phyloP scores from a whole-genome alignment of 1,140 invertebrate genomes.

The Euwallacea similis region DNA sequence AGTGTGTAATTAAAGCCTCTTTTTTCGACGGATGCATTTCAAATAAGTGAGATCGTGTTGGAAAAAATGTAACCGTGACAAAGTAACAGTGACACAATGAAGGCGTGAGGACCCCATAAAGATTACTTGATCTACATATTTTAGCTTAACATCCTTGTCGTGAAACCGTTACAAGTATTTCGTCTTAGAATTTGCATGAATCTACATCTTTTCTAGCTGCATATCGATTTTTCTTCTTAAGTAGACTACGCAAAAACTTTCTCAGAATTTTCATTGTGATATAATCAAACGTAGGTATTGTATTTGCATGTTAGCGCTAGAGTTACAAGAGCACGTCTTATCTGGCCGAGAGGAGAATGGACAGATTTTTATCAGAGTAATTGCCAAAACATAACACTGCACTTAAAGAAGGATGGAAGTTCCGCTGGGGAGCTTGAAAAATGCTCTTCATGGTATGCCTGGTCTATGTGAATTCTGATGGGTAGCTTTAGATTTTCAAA shows the following conservation, averaged over 20 bases:
- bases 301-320: not conserved
- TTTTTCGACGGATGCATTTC: constrained; percentile 29
- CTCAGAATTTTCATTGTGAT: constrained; percentile 14
- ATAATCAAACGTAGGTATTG: not conserved
- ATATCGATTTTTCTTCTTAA: not conserved
- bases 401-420: not conserved
- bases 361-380: constrained; percentile 12
- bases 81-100: constrained; percentile 36
- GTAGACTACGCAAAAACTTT: constrained; percentile 3
- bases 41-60: constrained; percentile 36
- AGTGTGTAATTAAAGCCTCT: constrained; percentile 25
- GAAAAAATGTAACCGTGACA: constrained; percentile 36
- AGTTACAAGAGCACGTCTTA: not conserved
- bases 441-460: too few relatives aligned
- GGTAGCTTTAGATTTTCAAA: too few relatives aligned
- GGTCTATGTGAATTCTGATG: too few relatives aligned
- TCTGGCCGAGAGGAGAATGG: not conserved
- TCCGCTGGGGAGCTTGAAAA: too few relatives aligned
- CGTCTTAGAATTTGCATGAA: constrained; percentile 34
- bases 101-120: constrained; percentile 39
- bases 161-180: constrained; percentile 33
- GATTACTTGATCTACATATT: constrained; percentile 38
- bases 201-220: constrained; percentile 27
- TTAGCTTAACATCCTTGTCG: constrained; percentile 36
- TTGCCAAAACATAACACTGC: constrained; percentile 12